Base-by-base conservation (phyloP, 2,113 vertebrate species). In the Dicentrarchus labrax region DNA sequence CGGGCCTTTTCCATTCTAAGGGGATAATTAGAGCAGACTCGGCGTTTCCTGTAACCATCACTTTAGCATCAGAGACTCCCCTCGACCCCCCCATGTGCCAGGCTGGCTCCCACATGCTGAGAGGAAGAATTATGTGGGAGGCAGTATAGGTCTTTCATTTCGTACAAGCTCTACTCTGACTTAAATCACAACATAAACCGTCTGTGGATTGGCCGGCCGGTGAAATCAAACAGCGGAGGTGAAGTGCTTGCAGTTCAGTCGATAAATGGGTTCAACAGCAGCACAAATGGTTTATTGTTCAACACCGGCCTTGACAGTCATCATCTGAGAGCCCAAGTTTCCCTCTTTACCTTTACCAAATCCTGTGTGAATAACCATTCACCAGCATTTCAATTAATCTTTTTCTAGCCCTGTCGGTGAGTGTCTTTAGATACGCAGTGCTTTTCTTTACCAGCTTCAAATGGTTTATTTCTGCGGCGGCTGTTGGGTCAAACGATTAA, bases 21-120 rank as follows among this genome's bases (percentile, higher is more conserved):
- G 59, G 80, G 84, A 83, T 85, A 78, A 91, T 87, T 80, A 68
- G 70, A 76, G 74, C 9, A 8, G 85, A 89, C 74, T 56, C 3
- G 0, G 69, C 50, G 43, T 38, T 85, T 72, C 77, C 84, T 84
- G 68, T 57, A 82, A n/a, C 66, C 48, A 48, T 41, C 30, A 13
- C 56, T 75, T 79, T 71, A 41, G 59, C 64, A 51, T 81, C 61
- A 70, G 22, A 51, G 74, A 4, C 65, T 16, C 24, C n/a, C 47
- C n/a, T 11, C 38, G 4, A 7, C 45, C 36, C n/a, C 30, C 7
- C 41, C 8, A 21, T 21, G 70, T 30, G 54, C 19, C 79, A 76
- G 57, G 39, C 60, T 62, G 61, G 8, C 71, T 45, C 48, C 43
- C 67, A 68, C 83, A 79, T 30, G 66, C 83, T 76, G 80, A 19